Evolutionary conservation across 1,140 invertebrate species (phyloP).

Genomic region (Ceratina calcarata): DNA sequence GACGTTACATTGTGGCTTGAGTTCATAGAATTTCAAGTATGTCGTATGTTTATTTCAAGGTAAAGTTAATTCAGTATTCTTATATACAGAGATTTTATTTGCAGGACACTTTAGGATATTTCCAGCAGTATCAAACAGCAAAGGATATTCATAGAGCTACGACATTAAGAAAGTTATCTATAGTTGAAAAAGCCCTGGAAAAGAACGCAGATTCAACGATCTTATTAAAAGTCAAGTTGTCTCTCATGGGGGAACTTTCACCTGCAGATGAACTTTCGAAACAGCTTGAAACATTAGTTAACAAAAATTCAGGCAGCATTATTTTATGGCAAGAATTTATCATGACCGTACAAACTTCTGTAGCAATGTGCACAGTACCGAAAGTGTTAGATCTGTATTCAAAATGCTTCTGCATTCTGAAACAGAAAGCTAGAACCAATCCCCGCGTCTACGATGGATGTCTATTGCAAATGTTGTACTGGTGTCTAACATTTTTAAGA

Average conservation of each 20-base stretch:
- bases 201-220: slow-evolving; percentile 77
- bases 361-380: slow-evolving; percentile 83
- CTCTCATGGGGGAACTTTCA: slow-evolving; percentile 78
- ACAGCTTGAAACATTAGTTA: slow-evolving; percentile 79
- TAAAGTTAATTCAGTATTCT: slow-evolving; percentile 21
- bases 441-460: slow-evolving; percentile 66
- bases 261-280: slow-evolving; percentile 79
- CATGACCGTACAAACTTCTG: slow-evolving; percentile 81
- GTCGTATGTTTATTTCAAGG: not conserved
- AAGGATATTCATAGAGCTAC: slow-evolving; percentile 72
- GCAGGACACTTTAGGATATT: slow-evolving; percentile 63
- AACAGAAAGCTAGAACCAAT: slow-evolving; percentile 74
- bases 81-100: slow-evolving; percentile 29
- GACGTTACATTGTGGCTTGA: slow-evolving; percentile 82
- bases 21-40: slow-evolving; percentile 82
- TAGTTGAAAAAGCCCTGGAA: slow-evolving; percentile 81
- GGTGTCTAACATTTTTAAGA: slow-evolving; percentile 84
- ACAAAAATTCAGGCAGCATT: slow-evolving; percentile 81
- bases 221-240: slow-evolving; percentile 79
- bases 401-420: slow-evolving; percentile 81
- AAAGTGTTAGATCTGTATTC: slow-evolving; percentile 81
- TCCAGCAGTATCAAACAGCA: slow-evolving; percentile 71
- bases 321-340: slow-evolving; percentile 83
- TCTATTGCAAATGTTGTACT: slow-evolving; percentile 80
- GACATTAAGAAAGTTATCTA: slow-evolving; percentile 80